Evolutionary conservation across 2,797 vertebrate species (phyloP).

Genomic region (Sebastes diploproa): DNA sequence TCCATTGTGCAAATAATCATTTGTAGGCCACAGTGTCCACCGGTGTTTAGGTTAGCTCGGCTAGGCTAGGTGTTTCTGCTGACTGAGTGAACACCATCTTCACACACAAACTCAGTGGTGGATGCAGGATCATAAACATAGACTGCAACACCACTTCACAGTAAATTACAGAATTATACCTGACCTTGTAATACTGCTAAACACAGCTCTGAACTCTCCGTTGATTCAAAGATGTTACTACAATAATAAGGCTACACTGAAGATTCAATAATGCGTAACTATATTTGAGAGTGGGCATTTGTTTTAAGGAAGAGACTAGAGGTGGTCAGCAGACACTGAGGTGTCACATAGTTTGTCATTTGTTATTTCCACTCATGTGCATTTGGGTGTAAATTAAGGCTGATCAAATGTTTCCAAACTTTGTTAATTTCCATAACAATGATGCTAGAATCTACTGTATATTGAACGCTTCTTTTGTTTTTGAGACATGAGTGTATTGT

Average conservation of each 20-base stretch:
- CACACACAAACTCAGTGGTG: not conserved
- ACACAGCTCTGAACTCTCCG: not conserved
- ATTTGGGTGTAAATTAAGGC: not conserved
- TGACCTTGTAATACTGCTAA: not conserved
- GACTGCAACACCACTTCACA: not conserved
- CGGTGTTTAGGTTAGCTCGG: slow-evolving; percentile 11
- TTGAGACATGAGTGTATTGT: not conserved
- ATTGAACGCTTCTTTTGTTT: not conserved
- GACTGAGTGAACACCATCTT: not conserved
- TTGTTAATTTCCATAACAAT: not conserved
- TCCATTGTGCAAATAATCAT: slow-evolving; percentile 55
- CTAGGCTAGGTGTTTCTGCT: not conserved
- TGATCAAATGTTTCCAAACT: not conserved
- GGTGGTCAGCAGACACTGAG: not conserved
- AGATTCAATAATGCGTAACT: not conserved
- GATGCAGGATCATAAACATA: not conserved
- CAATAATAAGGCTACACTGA: not conserved
- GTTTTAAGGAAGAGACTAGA: not conserved
- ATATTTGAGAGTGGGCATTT: not conserved
- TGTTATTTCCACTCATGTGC: not conserved
- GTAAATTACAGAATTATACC: not conserved
- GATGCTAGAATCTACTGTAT: not conserved
- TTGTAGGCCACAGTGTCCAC: slow-evolving; percentile 10
- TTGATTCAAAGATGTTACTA: not conserved
- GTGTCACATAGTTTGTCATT: not conserved